A percentile compares a stretch with the other conserved stretches of the same genome.
Conservation (phyloP, 2,797 vertebrate species). For the Leptatherina wallacei region DNA sequence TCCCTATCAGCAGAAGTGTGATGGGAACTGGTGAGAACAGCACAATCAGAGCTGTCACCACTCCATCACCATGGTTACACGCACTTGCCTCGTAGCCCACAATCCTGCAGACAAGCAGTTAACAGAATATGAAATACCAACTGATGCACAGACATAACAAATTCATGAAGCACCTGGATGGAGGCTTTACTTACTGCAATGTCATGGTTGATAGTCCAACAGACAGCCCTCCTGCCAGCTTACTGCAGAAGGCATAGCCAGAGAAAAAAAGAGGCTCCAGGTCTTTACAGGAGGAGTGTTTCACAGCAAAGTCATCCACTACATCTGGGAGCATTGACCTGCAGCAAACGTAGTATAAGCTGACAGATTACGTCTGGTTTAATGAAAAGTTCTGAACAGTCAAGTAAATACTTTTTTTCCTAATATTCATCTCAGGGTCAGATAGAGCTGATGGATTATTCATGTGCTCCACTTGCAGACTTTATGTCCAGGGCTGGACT, state of each 20-base stretch:
- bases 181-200: constrained; percentile 78
- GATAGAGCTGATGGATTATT: constrained; percentile 49
- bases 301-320: constrained; percentile 79
- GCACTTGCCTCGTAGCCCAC: constrained; percentile 79
- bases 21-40: constrained; percentile 80
- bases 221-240: constrained; percentile 83
- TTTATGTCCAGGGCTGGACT: constrained; percentile 10
- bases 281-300: constrained; percentile 72
- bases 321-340: constrained; percentile 87
- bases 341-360: constrained; percentile 8
- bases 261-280: constrained; percentile 86
- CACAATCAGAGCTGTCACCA: constrained; percentile 74
- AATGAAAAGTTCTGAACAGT: constrained; percentile 7
- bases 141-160: neutral
- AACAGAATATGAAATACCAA: constrained; percentile 5
- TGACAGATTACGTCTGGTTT: constrained; percentile 8
- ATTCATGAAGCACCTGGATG: constrained; percentile 4
- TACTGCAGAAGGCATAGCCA: constrained; percentile 84
- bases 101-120: constrained; percentile 66
- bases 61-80: constrained; percentile 68
- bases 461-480: constrained; percentile 30
- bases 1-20: constrained; percentile 74
- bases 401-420: constrained; percentile 13
- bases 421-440: constrained; percentile 38
- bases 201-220: constrained; percentile 81